These are phyloP conservation scores for Nysson spinosus DNA, from an alignment of 2,888 invertebrate genomes.

Conservation along the genomic window DNA sequence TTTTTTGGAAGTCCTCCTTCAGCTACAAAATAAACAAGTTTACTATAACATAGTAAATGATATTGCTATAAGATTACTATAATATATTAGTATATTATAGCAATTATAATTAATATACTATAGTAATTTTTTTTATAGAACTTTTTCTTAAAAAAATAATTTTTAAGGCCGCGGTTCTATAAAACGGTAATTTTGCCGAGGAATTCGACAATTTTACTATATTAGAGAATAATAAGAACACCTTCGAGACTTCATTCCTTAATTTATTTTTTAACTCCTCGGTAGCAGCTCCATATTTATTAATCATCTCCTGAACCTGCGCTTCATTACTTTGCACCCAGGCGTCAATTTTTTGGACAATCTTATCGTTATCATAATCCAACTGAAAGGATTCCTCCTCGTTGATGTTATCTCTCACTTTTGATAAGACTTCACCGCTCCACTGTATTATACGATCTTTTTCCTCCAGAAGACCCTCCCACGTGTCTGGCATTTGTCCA, in stretches of 20 bases:
- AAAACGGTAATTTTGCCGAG: too few species aligned
- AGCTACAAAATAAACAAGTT: too few species aligned
- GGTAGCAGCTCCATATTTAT: constrained; percentile 26
- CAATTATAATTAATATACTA: too few species aligned
- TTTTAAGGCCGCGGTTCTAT: too few species aligned
- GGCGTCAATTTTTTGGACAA: constrained; percentile 57
- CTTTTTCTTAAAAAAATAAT: too few species aligned
- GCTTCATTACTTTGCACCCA: constrained; percentile 52
- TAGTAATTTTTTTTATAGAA: too few species aligned
- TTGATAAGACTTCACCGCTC: constrained; percentile 63
- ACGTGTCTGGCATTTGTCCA: constrained; percentile 61
- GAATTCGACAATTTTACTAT: not conserved
- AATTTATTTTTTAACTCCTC: constrained; percentile 19
- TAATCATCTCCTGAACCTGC: constrained; percentile 28
- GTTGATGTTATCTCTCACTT: constrained; percentile 58
- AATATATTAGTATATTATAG: too few species aligned
- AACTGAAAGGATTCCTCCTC: constrained; percentile 60
- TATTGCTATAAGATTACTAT: too few species aligned
- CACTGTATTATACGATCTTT: constrained; percentile 60
- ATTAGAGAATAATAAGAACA: constrained; percentile 27
- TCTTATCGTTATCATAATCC: constrained; percentile 53
- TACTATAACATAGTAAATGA: too few species aligned
- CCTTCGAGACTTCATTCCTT: constrained; percentile 40
- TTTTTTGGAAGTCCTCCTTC: constrained; percentile 35
- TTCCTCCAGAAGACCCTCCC: constrained; percentile 55